Percentiles rank a stretch among this genome's conserved stretches.
Conservation (phyloP, 2,888 invertebrate species). For the Dicycla oo region DNA sequence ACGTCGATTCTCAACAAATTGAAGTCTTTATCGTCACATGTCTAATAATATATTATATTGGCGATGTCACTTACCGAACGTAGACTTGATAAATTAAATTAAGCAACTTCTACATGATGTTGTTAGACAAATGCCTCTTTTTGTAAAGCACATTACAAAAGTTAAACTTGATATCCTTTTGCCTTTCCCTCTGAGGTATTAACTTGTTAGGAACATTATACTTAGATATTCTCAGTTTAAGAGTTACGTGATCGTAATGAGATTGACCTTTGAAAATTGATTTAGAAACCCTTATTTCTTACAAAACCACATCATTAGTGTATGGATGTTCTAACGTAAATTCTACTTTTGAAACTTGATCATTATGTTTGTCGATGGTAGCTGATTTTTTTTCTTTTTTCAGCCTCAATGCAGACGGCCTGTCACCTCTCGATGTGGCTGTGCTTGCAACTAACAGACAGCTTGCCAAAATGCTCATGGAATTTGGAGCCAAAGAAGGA, state of each 20-base stretch:
- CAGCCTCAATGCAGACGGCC: constrained; percentile 96
- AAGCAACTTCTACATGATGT: constrained; percentile 45
- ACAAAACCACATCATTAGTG: neutral
- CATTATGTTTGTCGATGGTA: neutral
- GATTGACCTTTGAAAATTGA: constrained; percentile 27
- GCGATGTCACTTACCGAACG: constrained; percentile 17
- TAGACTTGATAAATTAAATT: constrained; percentile 49
- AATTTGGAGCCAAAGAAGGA: constrained; percentile 96
- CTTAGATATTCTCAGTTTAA: constrained; percentile 17
- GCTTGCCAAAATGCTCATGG: constrained; percentile 97
- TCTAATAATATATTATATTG: constrained; percentile 23
- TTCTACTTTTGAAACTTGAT: constrained; percentile 14
- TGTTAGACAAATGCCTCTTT: constrained; percentile 36
- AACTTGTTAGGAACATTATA: constrained; percentile 41
- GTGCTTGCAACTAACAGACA: constrained; percentile 97
- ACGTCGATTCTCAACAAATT: neutral
- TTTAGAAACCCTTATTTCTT: constrained; percentile 14
- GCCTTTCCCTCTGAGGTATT: constrained; percentile 20
- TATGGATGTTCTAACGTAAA: neutral
- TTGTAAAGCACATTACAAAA: constrained; percentile 44
- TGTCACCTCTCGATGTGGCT: constrained; percentile 98
- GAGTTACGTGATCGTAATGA: constrained; percentile 29
- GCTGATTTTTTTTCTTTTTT: constrained; percentile 65
- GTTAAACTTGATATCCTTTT: constrained; percentile 46
- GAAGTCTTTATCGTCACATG: neutral